Evolutionary conservation across 2,888 invertebrate species (phyloP).

Genomic region (Autographa gamma): DNA sequence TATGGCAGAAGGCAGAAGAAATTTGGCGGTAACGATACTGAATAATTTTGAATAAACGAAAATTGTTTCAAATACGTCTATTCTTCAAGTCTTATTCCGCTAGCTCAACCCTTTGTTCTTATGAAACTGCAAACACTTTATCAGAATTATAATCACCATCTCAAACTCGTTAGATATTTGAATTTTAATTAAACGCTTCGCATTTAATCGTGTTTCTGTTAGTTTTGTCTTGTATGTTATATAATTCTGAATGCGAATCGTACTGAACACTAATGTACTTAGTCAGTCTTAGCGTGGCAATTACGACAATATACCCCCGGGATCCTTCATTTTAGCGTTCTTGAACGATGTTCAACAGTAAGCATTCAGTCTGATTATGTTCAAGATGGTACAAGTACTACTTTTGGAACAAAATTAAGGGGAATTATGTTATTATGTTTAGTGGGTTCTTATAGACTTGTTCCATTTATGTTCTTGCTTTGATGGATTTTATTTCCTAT

Average conservation of each 20-base stretch:
- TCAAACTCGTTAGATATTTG: not conserved
- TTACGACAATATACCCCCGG: conserved; percentile 29
- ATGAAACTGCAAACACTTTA: conserved; percentile 4
- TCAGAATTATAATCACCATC: not conserved
- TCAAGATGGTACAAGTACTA: not conserved
- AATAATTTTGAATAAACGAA: not conserved
- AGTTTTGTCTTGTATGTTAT: conserved; percentile 4
- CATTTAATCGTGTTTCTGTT: conserved; percentile 4
- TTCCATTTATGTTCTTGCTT: not conserved
- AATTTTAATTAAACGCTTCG: not conserved
- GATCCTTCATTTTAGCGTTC: conserved; percentile 34
- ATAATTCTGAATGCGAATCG: not conserved
- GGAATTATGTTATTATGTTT: not conserved
- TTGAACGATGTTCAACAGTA: conserved; percentile 21
- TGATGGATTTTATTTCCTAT: not conserved
- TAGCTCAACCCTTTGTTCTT: not conserved
- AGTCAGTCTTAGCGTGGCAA: conserved; percentile 40
- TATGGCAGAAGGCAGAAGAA: too few species aligned
- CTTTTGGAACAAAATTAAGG: not conserved
- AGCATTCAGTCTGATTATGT: conserved; percentile 29
- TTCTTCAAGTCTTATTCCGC: not conserved
- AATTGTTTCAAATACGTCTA: not conserved
- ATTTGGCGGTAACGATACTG: not conserved
- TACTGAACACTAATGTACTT: conserved; percentile 28
- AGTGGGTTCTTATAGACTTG: not conserved